Conservation (phyloP, 2,113 vertebrate species). For the Peromyscus maniculatus region DNA sequence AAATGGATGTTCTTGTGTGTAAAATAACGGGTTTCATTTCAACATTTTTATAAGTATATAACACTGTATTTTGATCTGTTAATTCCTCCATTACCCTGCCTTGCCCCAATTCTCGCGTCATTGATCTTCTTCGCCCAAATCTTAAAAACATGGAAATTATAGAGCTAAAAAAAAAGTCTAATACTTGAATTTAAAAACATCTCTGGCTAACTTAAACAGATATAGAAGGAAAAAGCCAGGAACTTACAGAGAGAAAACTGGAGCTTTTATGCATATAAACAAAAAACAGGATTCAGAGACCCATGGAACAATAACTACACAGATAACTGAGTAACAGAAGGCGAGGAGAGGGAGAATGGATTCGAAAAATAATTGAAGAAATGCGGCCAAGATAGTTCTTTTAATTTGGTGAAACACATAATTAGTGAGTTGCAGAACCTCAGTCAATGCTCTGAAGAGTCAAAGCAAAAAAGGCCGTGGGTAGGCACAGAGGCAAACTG, state of each 20-base stretch:
- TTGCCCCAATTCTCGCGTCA: rapidly evolving
- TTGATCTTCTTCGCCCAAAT: not conserved
- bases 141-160: not conserved
- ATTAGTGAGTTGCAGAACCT: not conserved
- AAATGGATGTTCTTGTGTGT: not conserved
- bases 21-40: not conserved
- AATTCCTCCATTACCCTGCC: not conserved
- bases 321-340: not conserved
- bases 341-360: not conserved
- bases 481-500: not conserved
- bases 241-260: not conserved
- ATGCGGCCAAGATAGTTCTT: not conserved
- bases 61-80: not conserved
- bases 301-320: not conserved
- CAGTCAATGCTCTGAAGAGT: not conserved
- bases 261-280: too few relatives aligned
- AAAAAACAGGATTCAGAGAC: not conserved
- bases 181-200: not conserved
- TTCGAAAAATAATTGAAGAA: not conserved
- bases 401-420: not conserved
- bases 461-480: not conserved
- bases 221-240: not conserved
- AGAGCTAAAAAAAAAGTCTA: not conserved
- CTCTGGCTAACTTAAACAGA: not conserved
- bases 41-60: not conserved